phyloP scores from a whole-genome alignment of 1,140 invertebrate species.

The Pachypsylla venusta region DNA sequence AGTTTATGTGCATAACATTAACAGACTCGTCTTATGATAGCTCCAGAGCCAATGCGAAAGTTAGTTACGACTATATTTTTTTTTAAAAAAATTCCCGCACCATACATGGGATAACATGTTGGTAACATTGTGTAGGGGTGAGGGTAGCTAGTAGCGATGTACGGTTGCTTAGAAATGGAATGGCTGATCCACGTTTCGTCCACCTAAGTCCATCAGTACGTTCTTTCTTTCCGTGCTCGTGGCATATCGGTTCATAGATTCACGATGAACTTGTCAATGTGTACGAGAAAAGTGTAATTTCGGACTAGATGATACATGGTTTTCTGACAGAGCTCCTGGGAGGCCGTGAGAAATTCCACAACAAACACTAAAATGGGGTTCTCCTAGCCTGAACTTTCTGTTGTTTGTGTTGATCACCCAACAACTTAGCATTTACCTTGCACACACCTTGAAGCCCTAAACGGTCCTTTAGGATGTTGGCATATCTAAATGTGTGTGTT shows the following conservation, averaged over 20 bases:
- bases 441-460: too few species aligned
- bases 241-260: neutral
- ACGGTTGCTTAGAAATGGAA: neutral
- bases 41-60: too few species aligned
- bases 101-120: neutral
- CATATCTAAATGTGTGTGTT: too few species aligned
- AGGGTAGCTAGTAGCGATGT: neutral
- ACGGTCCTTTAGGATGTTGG: too few species aligned
- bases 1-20: too few species aligned
- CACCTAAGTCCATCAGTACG: neutral
- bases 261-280: neutral
- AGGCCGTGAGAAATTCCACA: neutral
- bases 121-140: neutral
- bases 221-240: neutral
- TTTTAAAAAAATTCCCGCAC: too few species aligned
- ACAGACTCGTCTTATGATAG: too few species aligned
- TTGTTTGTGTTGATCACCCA: too few species aligned
- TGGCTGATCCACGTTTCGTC: neutral
- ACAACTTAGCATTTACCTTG: too few species aligned
- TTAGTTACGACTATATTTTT: too few species aligned
- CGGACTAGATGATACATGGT: neutral
- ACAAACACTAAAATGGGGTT: neutral
- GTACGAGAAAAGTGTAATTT: neutral
- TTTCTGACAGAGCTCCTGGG: neutral
- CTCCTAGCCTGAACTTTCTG: too few species aligned